A percentile compares a stretch with the other conserved stretches of the same genome.
These are phyloP conservation scores for Tetranychus urticae DNA, from an alignment of 1,140 invertebrate species.

Conservation along the genomic window DNA sequence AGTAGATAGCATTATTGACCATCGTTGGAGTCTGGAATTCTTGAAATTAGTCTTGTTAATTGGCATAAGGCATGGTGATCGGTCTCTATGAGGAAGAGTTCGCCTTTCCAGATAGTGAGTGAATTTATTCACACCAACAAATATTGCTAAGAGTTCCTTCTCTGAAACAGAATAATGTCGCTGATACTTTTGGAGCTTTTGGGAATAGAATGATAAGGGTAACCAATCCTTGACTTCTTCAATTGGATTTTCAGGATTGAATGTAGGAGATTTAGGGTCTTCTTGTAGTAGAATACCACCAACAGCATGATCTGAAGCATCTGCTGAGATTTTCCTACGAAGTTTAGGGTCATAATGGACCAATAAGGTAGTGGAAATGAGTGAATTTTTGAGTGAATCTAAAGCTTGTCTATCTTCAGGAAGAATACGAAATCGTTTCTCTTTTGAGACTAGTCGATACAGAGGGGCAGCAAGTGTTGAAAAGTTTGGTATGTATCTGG, in stretches of 20 bases:
- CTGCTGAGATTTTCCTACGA: neutral
- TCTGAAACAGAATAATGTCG: neutral
- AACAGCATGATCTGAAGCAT: neutral
- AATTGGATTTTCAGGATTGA: too few species aligned
- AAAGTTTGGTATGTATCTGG: conserved; percentile 13
- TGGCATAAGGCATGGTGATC: neutral
- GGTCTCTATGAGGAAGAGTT: neutral
- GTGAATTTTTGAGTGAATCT: neutral
- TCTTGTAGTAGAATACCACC: neutral
- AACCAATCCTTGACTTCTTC: neutral
- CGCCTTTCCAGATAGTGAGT: neutral
- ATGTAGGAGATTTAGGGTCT: neutral
- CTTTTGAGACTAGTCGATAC: neutral
- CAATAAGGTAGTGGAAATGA: neutral
- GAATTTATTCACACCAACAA: neutral
- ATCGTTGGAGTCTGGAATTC: neutral
- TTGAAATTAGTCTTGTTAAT: neutral
- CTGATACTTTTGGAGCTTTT: neutral
- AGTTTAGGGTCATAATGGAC: neutral
- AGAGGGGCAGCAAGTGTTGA: conserved; percentile 13
- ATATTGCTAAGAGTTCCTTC: neutral
- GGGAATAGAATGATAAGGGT: neutral
- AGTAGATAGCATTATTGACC: neutral
- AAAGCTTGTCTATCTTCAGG: neutral
- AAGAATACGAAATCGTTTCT: neutral